Evolutionary conservation across 1,140 invertebrate species (phyloP).

Genomic region (Papilio xuthus): DNA sequence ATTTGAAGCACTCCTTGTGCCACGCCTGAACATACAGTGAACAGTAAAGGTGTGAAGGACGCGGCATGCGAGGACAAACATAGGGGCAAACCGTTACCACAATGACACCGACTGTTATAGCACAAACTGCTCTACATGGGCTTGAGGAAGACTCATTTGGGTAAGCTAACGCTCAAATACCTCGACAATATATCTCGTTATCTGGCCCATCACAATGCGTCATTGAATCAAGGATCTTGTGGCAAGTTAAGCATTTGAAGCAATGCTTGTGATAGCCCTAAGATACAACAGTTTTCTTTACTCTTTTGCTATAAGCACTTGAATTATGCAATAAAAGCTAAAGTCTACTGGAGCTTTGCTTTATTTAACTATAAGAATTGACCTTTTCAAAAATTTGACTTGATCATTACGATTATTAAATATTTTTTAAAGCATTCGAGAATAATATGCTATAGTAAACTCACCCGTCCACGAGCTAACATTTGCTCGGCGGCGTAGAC

Average conservation of each 20-base stretch:
- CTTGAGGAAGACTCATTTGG: constrained; percentile 39
- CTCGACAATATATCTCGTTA: constrained; percentile 95
- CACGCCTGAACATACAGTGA: constrained; percentile 85
- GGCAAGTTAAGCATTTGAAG: constrained; percentile 95
- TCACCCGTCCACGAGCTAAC: constrained; percentile 94
- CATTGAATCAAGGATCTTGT: constrained; percentile 95
- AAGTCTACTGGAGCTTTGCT: background rate
- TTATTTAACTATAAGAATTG: constrained; percentile 17
- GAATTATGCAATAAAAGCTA: background rate
- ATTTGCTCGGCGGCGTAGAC: constrained; percentile 97
- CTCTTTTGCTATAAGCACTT: constrained; percentile 19
- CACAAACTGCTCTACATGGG: constrained; percentile 48
- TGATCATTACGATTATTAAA: background rate
- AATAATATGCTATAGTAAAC: constrained; percentile 55
- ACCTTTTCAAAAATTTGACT: background rate
- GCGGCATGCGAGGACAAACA: constrained; percentile 59
- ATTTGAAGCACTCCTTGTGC: constrained; percentile 98
- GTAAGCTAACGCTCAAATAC: constrained; percentile 81
- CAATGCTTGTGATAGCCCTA: constrained; percentile 95
- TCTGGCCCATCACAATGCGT: constrained; percentile 96
- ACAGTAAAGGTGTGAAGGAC: constrained; percentile 56
- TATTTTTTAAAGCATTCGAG: background rate
- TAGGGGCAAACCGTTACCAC: constrained; percentile 64
- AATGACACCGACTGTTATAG: constrained; percentile 63
- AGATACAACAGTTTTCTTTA: constrained; percentile 52